Base-by-base conservation (phyloP, 2,797 vertebrate species). In the Borostomias antarcticus region DNA sequence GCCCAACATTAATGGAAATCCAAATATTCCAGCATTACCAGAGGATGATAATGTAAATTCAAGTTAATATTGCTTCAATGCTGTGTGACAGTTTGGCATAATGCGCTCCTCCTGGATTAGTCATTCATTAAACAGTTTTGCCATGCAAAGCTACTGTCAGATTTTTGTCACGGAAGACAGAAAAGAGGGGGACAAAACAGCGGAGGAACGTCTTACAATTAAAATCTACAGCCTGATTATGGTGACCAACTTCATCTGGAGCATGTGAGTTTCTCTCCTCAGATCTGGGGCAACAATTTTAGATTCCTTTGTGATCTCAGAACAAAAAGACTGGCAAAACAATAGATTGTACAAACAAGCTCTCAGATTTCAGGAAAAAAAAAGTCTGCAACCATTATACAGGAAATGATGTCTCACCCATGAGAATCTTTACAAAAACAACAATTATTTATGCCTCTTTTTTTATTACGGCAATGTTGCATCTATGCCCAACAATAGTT, bases 1-100 rank as follows among this genome's bases (percentile, higher is more conserved):
- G 75, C 83, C 80, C 75, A 73, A 85, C 87, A 87, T 91, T 92
- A 92, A 91, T 89, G 85, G 87, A 86, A 90, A 91, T 90, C 88
- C 86, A 92, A 91, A 92, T 91, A 91, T 88, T 91, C 82, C 82
- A 82, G 91, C 86, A 93, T 93, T 93, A 92, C 90, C 83, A 92
- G 89, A 79, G 89, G 90, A 92, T 92, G 91, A 92, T 91, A 90
- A 92, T 93, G 91, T 92, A 93, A 93, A 93, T 91, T 90, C 90
- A 90, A 91, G 90, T 90, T 92, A 93, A 92, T 89, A 89, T 92
- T 89, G 86, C 79, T 85, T 91, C 89, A 92, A 91, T 91, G 86
- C 73, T 81, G 87, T 68, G 87, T 91, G 91, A 93, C 91, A 93
- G 91, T 92, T 91, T 85, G 86, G 89, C 82, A 88, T 92, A 91